Base-by-base conservation (phyloP, 2,797 vertebrate genomes). In the Squalus acanthias region DNA sequence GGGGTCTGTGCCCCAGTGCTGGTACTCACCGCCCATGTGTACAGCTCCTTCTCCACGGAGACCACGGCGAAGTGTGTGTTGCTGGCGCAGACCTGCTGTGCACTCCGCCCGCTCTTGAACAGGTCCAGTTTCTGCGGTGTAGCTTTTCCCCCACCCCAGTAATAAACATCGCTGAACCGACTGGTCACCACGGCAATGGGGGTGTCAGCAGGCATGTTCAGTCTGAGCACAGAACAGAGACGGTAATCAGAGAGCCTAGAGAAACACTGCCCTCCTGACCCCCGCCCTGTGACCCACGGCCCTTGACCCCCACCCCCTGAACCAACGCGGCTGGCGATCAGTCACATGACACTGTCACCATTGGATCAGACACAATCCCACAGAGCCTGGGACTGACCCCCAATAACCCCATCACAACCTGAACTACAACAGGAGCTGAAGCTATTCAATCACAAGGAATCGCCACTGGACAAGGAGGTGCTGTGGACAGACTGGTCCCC, bases 31-130 rank as follows among this genome's bases (percentile, higher is more conserved):
- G 99, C 99, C 99, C 99, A 99, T 0, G 99, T 99, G 97, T 99
- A 99, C 50, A 99, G 98, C 97, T 99, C 99, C 97, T 99, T 99
- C 97, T 99, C 99, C 97, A 99, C 99, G 0, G 99, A 99, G 97
- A 99, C 99, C 97, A 99, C 99, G 3, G 99, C 99, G 97, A 99
- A 99, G 97, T 99, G 99, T n/a, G 98, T 99, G 97, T 99, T 99
- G 96, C 99, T 99, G 29, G 99, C 99, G 96, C 99, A 99, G 97
- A 99, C 99, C 82, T 99, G 99, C 96, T 99, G 99, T 2, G 99
- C 99, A 39, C 98, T 98, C 97, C 98, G 99, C 97, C 99, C 99
- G 95, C 99, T 99, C 98, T 99, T 99, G 97, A 99, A 99, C n/a
- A 98, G 98, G 97, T 99, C 99, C 96, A 99, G 97, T 97, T 99